Evolutionary conservation across 2,888 invertebrate genomes (phyloP).

Genomic region (Antitype chi): DNA sequence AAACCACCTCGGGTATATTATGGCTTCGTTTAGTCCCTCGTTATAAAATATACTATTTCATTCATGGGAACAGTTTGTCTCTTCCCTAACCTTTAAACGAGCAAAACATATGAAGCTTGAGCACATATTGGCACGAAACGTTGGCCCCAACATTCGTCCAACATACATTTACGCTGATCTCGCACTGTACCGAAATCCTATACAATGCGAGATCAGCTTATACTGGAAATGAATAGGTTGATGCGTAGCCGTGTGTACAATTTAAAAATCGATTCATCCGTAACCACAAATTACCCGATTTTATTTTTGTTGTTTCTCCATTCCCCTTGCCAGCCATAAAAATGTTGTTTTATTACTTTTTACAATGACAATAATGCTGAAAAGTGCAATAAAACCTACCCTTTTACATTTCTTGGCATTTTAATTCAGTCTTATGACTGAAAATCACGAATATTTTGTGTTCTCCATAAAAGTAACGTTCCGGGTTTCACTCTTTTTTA

Average conservation of each 20-base stretch:
- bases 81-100: background rate
- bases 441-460: conserved; percentile 29
- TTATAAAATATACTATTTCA: no score
- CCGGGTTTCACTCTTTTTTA: background rate
- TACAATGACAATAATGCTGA: conserved; percentile 50
- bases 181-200: no score
- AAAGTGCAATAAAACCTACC: conserved; percentile 56
- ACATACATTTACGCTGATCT: no score
- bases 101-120: background rate
- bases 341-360: conserved; percentile 51
- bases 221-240: no score
- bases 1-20: no score
- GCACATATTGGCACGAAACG: conserved; percentile 1
- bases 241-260: no score
- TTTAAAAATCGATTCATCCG: background rate
- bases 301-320: conserved; percentile 8
- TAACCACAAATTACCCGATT: background rate
- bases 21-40: no score
- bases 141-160: background rate
- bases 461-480: background rate
- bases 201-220: no score
- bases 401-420: conserved; percentile 45
- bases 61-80: background rate
- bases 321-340: conserved; percentile 43
- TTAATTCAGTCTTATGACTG: conserved; percentile 35